Conservation (phyloP, 1,140 invertebrate species). For the Temnothorax nylanderi region DNA sequence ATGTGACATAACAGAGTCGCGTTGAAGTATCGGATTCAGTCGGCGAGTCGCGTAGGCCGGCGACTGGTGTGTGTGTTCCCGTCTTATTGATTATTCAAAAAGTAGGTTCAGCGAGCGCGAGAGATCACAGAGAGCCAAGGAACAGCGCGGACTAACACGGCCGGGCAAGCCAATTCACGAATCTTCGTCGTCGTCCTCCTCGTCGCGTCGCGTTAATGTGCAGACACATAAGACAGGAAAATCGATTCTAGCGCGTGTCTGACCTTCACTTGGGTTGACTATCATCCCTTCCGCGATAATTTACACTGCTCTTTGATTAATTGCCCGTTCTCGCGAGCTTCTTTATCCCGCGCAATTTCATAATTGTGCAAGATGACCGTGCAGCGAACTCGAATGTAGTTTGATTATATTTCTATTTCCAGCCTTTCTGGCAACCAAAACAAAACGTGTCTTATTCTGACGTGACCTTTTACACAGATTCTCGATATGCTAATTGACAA, state of each 20-base stretch:
- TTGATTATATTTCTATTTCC: background rate
- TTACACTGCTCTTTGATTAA: slow-evolving; percentile 58
- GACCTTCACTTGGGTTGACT: slow-evolving; percentile 73
- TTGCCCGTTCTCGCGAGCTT: background rate
- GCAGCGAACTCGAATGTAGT: background rate
- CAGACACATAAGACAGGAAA: slow-evolving; percentile 58
- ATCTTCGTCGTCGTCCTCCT: background rate
- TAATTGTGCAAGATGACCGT: background rate
- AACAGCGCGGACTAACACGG: background rate
- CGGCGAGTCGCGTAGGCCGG: slow-evolving; percentile 3
- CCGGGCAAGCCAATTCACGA: slow-evolving; percentile 22
- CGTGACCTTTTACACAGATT: background rate
- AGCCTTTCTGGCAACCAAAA: background rate
- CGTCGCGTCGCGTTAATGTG: slow-evolving; percentile 16
- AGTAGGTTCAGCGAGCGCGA: slow-evolving; percentile 43
- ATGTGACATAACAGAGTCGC: slow-evolving; percentile 18
- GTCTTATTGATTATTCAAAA: slow-evolving; percentile 59
- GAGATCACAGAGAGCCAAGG: background rate
- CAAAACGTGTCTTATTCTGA: background rate
- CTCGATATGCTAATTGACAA: background rate
- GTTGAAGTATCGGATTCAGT: slow-evolving; percentile 5
- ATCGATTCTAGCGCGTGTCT: slow-evolving; percentile 78
- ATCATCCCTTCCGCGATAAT: slow-evolving; percentile 67
- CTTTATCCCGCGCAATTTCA: slow-evolving; percentile 19
- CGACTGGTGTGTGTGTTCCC: background rate